Evolutionary conservation across 1,140 invertebrate species (phyloP).

Genomic region (Ericerus pela): DNA sequence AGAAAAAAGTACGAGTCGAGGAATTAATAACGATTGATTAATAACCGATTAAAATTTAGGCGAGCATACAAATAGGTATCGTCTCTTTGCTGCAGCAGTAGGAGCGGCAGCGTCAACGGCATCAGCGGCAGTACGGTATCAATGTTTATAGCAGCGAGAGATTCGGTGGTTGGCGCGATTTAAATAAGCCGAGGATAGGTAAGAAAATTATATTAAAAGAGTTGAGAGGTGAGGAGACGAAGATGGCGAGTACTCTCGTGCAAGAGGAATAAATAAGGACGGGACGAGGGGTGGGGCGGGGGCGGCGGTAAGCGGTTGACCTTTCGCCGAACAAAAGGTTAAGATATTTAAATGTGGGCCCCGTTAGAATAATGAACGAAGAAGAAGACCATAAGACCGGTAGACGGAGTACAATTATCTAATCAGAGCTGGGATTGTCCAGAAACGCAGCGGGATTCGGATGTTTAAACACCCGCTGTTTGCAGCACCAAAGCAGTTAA

Average conservation of each 20-base stretch:
- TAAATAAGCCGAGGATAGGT: too few species aligned
- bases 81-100: too few species aligned
- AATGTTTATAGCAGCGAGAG: too few species aligned
- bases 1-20: neutral
- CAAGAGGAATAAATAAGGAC: neutral
- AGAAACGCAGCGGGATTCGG: slow-evolving; percentile 5
- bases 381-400: slow-evolving; percentile 5
- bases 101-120: too few species aligned
- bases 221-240: too few species aligned
- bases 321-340: slow-evolving; percentile 5
- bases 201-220: too few species aligned
- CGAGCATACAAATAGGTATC: too few species aligned
- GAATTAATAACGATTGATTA: slow-evolving; percentile 12
- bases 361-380: neutral
- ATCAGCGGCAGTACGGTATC: too few species aligned
- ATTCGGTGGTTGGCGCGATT: too few species aligned
- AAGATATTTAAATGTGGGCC: slow-evolving; percentile 7
- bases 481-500: slow-evolving; percentile 10
- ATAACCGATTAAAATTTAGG: slow-evolving; percentile 8
- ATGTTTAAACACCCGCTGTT: slow-evolving; percentile 12
- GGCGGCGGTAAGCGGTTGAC: slow-evolving; percentile 6
- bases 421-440: slow-evolving; percentile 11
- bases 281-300: neutral
- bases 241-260: too few species aligned
- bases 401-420: slow-evolving; percentile 11